Evolutionary conservation across 2,113 vertebrate genomes (phyloP), one percentile per base, ranked within the genome.

Genomic region (Aspidoscelis tigris): DNA sequence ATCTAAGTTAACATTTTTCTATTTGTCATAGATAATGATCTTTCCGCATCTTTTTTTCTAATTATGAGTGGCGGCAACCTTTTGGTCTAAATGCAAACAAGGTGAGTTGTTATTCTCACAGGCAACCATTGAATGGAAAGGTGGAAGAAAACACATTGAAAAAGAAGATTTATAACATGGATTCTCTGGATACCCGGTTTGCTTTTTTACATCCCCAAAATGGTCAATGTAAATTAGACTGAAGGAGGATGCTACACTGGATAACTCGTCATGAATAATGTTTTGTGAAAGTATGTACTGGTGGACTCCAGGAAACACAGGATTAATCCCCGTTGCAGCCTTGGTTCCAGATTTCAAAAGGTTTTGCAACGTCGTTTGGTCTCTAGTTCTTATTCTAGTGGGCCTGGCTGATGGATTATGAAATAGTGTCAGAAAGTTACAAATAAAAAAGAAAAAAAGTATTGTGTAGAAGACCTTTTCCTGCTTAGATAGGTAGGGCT

Each of bases 71-170:
- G 65, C 61, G 64, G 41, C 41, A 77, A 79, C 64, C 16, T 85
- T 66, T 76, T 70, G 71, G 50, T 4, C 65, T 33, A 33, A 65
- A 76, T 58, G 77, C 55, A 73, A 84, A 79, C 55, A 50, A 73
- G 83, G 41, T 41, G 72, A 80, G 39, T 5, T 81, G 73, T 81
- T 85, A 68, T 14, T 69, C 64, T 76, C 47, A 55, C 64, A 84
- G 9, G 8, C 10, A 79, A 75, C 47, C 53, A 7, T 47, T 74
- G 41, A 20, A 14, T 4, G 4, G 12, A 16, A 55, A 74, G 24
- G 58, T 61, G 43, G 64, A 44, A 66, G 7, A 47, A 69, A 80
- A 10, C 33, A 10, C 39, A 84, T 14, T 41, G 47, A 66, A 33
- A 50, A 83, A 47, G 26, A 2, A 12, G 7, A 39, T 24, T 47